Percentiles rank a stretch among this genome's conserved stretches.
These are phyloP conservation scores for Actinernus sp. DNA, from an alignment of 92 coral and sea anemone species.

Conservation along the genomic window DNA sequence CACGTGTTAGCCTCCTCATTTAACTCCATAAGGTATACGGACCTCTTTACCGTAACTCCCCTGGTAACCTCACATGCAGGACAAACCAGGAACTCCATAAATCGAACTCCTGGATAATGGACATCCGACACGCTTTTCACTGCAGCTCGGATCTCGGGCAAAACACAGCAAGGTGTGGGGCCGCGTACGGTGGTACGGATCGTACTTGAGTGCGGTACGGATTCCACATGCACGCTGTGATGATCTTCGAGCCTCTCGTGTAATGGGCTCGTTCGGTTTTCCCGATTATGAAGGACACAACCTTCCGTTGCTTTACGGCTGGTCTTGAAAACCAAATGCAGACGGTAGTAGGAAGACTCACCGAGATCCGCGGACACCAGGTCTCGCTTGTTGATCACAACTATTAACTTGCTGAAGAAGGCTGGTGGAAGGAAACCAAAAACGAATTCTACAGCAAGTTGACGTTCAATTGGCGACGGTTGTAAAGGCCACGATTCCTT, in stretches of 20 bases:
- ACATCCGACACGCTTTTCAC: constrained; percentile 70
- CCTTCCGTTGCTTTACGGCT: constrained; percentile 66
- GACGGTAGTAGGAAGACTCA: constrained; percentile 75
- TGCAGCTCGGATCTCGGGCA: constrained; percentile 71
- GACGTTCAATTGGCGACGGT: constrained; percentile 57
- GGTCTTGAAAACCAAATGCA: constrained; percentile 73
- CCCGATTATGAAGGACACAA: constrained; percentile 63
- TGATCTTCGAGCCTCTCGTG: constrained; percentile 28
- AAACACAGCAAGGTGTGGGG: constrained; percentile 75
- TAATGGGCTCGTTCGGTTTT: constrained; percentile 38
- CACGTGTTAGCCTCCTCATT: constrained; percentile 47
- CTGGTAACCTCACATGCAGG: constrained; percentile 62
- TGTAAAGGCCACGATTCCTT: constrained; percentile 68
- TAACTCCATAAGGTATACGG: constrained; percentile 39
- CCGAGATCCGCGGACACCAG: constrained; percentile 32
- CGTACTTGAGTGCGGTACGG: constrained; percentile 58
- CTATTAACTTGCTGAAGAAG: constrained; percentile 77
- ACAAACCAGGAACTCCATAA: constrained; percentile 60
- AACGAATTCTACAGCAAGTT: constrained; percentile 72
- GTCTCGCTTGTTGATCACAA: constrained; percentile 50
- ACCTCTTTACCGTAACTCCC: constrained; percentile 35
- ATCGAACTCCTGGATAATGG: constrained; percentile 79
- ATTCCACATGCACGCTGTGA: constrained; percentile 73
- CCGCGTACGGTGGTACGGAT: constrained; percentile 77
- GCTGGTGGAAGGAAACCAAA: constrained; percentile 89